phyloP scores from a whole-genome alignment of 2,888 invertebrate species.

The Kryphioiulus occultus region DNA sequence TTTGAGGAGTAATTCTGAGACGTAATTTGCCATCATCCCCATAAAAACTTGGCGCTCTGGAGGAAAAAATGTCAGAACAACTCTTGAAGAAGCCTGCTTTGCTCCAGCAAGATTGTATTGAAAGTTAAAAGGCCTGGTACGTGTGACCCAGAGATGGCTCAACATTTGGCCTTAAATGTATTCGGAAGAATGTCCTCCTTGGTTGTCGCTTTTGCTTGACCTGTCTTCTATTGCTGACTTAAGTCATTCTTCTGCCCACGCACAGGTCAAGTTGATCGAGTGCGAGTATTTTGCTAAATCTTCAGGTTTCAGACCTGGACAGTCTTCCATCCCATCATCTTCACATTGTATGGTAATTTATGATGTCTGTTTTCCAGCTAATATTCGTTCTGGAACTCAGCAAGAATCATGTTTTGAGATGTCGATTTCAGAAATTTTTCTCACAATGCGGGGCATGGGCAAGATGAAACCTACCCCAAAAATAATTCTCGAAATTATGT shows the following conservation, averaged over 20 bases:
- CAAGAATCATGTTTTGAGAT: no score
- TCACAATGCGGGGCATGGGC: no score
- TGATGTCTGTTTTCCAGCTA: no score
- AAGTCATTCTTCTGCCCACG: neutral
- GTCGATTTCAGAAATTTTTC: no score
- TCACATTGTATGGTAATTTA: no score
- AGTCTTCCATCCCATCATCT: no score
- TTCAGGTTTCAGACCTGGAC: no score
- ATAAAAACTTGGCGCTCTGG: neutral
- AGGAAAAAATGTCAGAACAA: neutral
- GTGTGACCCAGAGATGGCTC: conserved; percentile 10
- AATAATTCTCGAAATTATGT: no score
- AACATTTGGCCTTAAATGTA: neutral
- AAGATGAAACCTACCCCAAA: no score
- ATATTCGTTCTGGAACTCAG: no score
- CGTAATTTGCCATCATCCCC: conserved; percentile 15
- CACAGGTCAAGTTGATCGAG: neutral
- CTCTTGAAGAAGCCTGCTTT: neutral
- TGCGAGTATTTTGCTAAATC: no score
- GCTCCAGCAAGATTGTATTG: neutral
- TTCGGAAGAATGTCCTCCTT: conserved; percentile 7
- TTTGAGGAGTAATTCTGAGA: neutral
- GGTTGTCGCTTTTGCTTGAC: neutral
- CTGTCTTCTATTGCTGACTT: neutral
- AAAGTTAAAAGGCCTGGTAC: neutral